A percentile compares a stretch with the other conserved stretches of the same genome.
Evolutionary conservation across 2,113 vertebrate genomes (phyloP).

Genomic region (Ptyas mucosa): DNA sequence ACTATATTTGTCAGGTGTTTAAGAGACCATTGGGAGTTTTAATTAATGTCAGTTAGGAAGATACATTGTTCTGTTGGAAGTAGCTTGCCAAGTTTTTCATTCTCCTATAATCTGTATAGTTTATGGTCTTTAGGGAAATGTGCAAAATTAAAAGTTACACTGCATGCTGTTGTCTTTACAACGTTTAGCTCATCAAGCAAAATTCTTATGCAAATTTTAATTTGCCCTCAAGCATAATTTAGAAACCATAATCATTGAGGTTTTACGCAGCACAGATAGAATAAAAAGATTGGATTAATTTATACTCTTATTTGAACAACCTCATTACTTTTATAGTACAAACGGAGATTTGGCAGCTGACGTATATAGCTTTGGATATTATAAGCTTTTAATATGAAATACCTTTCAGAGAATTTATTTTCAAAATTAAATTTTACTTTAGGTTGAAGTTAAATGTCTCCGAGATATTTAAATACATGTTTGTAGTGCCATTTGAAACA

Average conservation of each 20-base stretch:
- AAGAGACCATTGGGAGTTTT: slow-evolving; percentile 86
- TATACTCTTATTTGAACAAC: slow-evolving; percentile 95
- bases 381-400: slow-evolving; percentile 66
- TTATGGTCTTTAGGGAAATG: slow-evolving; percentile 83
- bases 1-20: slow-evolving; percentile 88
- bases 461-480: slow-evolving; percentile 58
- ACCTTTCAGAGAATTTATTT: slow-evolving; percentile 62
- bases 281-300: slow-evolving; percentile 93
- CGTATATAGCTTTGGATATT: slow-evolving; percentile 80
- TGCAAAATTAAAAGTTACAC: slow-evolving; percentile 88
- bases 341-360: slow-evolving; percentile 82
- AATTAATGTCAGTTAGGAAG: slow-evolving; percentile 90
- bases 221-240: slow-evolving; percentile 99
- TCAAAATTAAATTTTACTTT: slow-evolving; percentile 59
- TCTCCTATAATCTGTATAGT: slow-evolving; percentile 85
- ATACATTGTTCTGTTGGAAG: slow-evolving; percentile 82
- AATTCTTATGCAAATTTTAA: slow-evolving; percentile 98
- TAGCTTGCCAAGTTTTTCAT: slow-evolving; percentile 84
- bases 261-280: slow-evolving; percentile 88
- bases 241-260: slow-evolving; percentile 99
- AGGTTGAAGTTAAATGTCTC: slow-evolving; percentile 62
- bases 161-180: slow-evolving; percentile 86
- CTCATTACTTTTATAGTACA: slow-evolving; percentile 96
- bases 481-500: slow-evolving; percentile 57
- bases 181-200: slow-evolving; percentile 85